Base-by-base conservation (phyloP, 2,113 vertebrate species). In the Macheiramphus alcinus region DNA sequence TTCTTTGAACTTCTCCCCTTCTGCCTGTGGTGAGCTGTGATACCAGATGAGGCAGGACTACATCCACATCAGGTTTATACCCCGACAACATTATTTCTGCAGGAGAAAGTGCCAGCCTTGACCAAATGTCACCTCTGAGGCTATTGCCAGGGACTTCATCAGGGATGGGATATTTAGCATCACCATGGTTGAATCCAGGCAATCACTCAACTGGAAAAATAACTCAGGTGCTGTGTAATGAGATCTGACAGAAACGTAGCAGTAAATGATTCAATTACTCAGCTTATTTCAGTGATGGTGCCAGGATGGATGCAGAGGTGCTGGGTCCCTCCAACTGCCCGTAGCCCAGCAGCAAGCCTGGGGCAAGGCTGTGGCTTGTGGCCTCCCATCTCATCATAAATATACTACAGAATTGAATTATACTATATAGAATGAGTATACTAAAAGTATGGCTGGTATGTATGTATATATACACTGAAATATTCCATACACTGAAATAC, bases 211-310 rank as follows among this genome's bases (percentile, higher is more conserved):
- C 32, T 7, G 11, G 67, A 88, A 92, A 56, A 96, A 79, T 55
- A 90, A 61, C 70, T 85, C 78, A 66, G 71, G 91, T 95, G 84
- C 56, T n/a, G 7, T 48, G 78, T 83, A 87, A 96, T 59, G 65
- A 85, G 58, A 79, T 43, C 78, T 84, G 84, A 91, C 79, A 87
- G 86, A 87, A 89, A 87, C 10, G 3, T 52, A 83, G 58, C 76
- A 91, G 56, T 48, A 72, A 82, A 89, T 87, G n/a, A 85, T 93
- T 93, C 94, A 89, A 90, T 92, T 95, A 72, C 66, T 78, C 55
- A 50, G 43, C 21, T n/a, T 71, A 71, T 81, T 84, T 87, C 68
- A 40, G 76, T 40, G 80, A 42, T 53, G 47, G 42, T 86, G 38
- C 50, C 56, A 71, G 73, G 56, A 62, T 68, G 56, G 52, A 48